Evolutionary conservation across 2,113 vertebrate species (phyloP), one percentile per base, ranked within the genome.

Genomic region (Rana temporaria): DNA sequence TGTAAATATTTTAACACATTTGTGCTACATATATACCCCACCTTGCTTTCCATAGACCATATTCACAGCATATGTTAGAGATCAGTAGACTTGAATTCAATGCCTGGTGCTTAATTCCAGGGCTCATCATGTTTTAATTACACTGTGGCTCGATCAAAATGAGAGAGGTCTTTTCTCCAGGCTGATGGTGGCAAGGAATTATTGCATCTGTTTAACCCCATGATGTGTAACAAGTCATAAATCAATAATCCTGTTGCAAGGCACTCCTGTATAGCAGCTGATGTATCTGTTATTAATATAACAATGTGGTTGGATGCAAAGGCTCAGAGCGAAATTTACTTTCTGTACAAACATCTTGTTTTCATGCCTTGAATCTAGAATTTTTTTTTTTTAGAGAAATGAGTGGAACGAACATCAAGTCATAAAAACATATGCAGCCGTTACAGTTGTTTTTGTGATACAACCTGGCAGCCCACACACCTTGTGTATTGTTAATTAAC

Each of bases 251-350:
- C 71, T 68, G 52, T 83, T 83, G 64, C 81, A 83, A 76, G 81
- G 81, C 81, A 52, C 71, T 76, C 62, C 80, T 74, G 80, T 70
- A 60, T 18, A 82, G 67, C 80, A 82, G 80, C 80, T 82, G 80
- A 82, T 82, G 80, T 82, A 75, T 82, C 81, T 83, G 81, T 76
- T 75, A 83, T 83, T 83, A 83, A 83, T 83, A 83, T 83, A 83
- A 76, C 81, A 83, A 76, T 76, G 68, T 83, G 81, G 63, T 68
- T 83, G 81, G 63, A 76, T 67, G 81, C 81, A 76, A 59, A 60
- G 30, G 53, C 81, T 83, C 34, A 73, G 22, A 83, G 81, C 63
- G 24, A 68, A 83, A 83, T 83, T 67, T 38, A 12, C 63, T 67
- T 76, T 68, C 81, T 57, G 32, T 53, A 60, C 71, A 76, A 82